Conservation (phyloP, 37 sponge, comb jelly and placozoan genomes). For the Spongia lamella region DNA sequence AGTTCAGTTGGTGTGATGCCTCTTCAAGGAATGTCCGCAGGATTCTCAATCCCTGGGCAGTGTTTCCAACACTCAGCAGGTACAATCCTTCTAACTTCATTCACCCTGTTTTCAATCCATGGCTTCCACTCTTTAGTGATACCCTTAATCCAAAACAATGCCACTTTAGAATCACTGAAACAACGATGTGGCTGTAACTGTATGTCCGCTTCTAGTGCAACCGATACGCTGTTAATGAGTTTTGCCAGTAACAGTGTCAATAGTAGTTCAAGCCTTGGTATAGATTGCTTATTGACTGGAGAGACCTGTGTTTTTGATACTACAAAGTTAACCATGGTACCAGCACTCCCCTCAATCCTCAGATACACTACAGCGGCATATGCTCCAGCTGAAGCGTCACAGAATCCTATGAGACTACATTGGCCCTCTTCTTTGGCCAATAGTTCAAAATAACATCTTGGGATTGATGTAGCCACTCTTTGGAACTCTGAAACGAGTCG, state of each 20-base stretch:
- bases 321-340: background rate
- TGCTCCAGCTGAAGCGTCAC: slow-evolving; percentile 1
- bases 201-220: background rate
- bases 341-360: no score
- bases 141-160: background rate
- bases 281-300: slow-evolving; percentile 7
- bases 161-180: slow-evolving; percentile 4
- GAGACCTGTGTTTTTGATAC: slow-evolving; percentile 14
- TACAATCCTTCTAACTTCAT: background rate
- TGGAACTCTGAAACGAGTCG: no score
- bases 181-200: background rate
- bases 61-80: background rate
- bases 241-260: background rate
- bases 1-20: background rate
- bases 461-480: no score
- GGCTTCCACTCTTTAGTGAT: slow-evolving; percentile 2
- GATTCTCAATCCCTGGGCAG: slow-evolving; percentile 10
- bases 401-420: slow-evolving; percentile 3
- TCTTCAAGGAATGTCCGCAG: background rate
- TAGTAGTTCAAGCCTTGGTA: no score
- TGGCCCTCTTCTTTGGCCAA: background rate
- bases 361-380: slow-evolving; percentile 13
- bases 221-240: background rate
- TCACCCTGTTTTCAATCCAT: background rate
- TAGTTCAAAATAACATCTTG: background rate